These are phyloP conservation scores for Orientallactaga sibirica DNA, from an alignment of 2,797 vertebrate species.

Conservation along the genomic window DNA sequence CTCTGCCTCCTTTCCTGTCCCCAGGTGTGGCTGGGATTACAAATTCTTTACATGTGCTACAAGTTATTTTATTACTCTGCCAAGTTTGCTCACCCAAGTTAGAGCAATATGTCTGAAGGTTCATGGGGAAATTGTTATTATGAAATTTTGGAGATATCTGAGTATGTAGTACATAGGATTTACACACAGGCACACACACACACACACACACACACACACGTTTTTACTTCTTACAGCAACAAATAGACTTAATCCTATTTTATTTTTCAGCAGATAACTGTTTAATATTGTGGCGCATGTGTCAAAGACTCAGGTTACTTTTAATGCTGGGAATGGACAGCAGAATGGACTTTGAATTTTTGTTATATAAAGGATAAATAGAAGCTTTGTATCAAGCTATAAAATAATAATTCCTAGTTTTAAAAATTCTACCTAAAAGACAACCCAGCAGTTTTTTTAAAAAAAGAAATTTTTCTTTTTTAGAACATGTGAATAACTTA, in stretches of 20 bases:
- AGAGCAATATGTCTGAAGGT: not conserved
- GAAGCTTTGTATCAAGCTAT: constrained; percentile 27
- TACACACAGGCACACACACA: too few relatives aligned
- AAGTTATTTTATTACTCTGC: constrained; percentile 11
- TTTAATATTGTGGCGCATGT: constrained; percentile 32
- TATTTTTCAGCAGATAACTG: not conserved
- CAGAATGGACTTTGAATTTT: constrained; percentile 8
- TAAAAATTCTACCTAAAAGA: constrained; percentile 39
- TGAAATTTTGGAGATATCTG: not conserved
- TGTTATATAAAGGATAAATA: constrained; percentile 56
- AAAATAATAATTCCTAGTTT: constrained; percentile 59
- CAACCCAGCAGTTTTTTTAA: not conserved
- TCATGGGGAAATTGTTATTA: not conserved
- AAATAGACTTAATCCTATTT: not conserved
- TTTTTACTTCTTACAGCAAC: not conserved
- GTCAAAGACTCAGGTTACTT: constrained; percentile 24
- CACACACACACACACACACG: too few relatives aligned
- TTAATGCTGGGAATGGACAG: not conserved
- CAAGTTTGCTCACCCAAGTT: not conserved
- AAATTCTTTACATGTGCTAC: too few relatives aligned
- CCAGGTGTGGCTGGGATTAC: too few relatives aligned
- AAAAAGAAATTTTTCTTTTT: not conserved
- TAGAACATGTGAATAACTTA: constrained; percentile 46
- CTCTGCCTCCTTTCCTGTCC: too few relatives aligned
- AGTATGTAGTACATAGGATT: not conserved